Evolutionary conservation across 2,888 invertebrate genomes (phyloP), one percentile per base, ranked within the genome.

Genomic region (Omphaloscelis lunosa): DNA sequence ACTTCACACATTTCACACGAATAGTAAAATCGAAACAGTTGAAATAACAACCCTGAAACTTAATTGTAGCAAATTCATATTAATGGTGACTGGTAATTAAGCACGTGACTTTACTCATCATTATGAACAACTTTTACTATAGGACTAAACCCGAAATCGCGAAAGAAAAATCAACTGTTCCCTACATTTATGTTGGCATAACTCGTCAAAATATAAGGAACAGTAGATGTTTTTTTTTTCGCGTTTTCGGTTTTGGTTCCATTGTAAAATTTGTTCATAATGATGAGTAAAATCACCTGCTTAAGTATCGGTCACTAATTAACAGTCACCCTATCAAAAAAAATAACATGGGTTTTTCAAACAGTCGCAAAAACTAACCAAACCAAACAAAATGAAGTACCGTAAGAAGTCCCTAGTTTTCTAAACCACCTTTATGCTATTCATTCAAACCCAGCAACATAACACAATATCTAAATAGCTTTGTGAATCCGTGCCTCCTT

Each of bases 21-120:
- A 80, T 66, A 68, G 81, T 62, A 68, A 81, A 84, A 81, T 68
- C 27, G n/a, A 29, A 66, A 66, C 29, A 0, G 51, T 70, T 45
- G 23, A 67, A 79, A 67, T 62, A 56, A 80, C 51, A 74, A 23
- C 45, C 17, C 20, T 34, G 41, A 59, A 71, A 58, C 34, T 71
- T 41, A 41, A 41, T 41, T 56, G 48, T 75, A 34, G 80, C n/a
- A 12, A 67, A 70, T 84, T 80, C 51, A 58, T 29, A 39, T 51
- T n/a, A n/a, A n/a, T n/a, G n/a, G 34, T 34, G 4, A 34, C 34
- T 34, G 34, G 2, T 34, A 1, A 34, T 34, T 34, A 1, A 34
- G 5, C 34, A 34, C 0, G 34, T 34, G 34, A 34, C 4, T 34
- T 34, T 34, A 34, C 34, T 34, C 34, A 34, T 34, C 34, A 34